Evolutionary conservation across 2,797 vertebrate genomes (phyloP).

Genomic region (Megaceryle alcyon): DNA sequence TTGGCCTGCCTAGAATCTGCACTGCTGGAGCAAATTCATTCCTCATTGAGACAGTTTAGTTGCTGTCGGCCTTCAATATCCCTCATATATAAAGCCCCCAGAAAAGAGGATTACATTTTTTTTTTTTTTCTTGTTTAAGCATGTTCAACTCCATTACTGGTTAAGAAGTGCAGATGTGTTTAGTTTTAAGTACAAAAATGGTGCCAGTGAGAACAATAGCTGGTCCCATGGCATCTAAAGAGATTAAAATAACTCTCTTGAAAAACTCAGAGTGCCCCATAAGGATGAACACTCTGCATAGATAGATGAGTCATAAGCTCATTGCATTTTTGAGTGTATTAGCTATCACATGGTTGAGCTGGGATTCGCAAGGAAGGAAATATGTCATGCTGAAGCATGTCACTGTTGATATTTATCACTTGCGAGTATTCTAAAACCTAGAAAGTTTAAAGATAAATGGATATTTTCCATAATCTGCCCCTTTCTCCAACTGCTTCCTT

Average conservation of each 20-base stretch:
- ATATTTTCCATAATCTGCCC: neutral
- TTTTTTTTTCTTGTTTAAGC: neutral
- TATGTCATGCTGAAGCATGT: constrained; percentile 14
- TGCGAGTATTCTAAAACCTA: neutral
- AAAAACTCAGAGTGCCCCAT: constrained; percentile 13
- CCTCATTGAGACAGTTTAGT: neutral
- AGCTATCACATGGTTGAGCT: constrained; percentile 46
- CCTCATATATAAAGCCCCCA: neutral
- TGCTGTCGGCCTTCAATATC: neutral
- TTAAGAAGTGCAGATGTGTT: neutral
- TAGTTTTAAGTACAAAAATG: constrained; percentile 41
- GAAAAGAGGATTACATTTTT: neutral
- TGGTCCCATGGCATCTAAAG: constrained; percentile 54
- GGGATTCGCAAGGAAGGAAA: constrained; percentile 12
- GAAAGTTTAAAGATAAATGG: neutral
- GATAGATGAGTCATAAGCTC: constrained; percentile 33
- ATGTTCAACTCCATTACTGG: neutral
- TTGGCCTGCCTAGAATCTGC: neutral
- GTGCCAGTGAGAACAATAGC: constrained; percentile 54
- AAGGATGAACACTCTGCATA: constrained; percentile 43
- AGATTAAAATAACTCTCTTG: constrained; percentile 66
- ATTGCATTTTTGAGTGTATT: constrained; percentile 54
- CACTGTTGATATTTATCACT: constrained; percentile 1
- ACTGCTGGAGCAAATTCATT: neutral
- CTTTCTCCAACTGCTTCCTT: neutral